These are phyloP conservation scores for Cybosia mesomella DNA, from an alignment of 2,888 invertebrate genomes.

Conservation along the genomic window DNA sequence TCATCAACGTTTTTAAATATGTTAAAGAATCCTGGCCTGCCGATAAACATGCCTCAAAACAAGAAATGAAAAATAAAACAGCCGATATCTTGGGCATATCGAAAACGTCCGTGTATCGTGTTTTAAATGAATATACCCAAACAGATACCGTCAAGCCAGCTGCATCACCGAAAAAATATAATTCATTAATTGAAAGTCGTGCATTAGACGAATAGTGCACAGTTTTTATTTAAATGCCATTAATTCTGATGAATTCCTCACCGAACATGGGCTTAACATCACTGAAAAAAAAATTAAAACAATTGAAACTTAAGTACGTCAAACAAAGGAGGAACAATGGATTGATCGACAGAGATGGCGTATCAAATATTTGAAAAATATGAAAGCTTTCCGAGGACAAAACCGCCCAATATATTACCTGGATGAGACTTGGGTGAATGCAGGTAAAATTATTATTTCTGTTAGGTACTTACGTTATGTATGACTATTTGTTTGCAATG, in stretches of 20 bases:
- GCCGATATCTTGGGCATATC: slow-evolving; percentile 14
- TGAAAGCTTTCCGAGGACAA: slow-evolving; percentile 20
- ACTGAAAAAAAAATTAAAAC: slow-evolving; percentile 18
- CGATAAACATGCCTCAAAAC: slow-evolving; percentile 30
- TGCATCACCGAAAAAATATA: too few species aligned
- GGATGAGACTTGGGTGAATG: slow-evolving; percentile 39
- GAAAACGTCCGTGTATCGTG: not conserved
- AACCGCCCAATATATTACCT: slow-evolving; percentile 31
- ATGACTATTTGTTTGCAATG: too few species aligned
- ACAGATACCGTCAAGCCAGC: too few species aligned
- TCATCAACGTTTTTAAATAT: slow-evolving; percentile 18
- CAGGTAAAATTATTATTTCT: slow-evolving; percentile 24
- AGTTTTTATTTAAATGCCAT: not conserved
- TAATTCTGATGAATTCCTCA: not conserved
- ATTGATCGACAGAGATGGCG: too few species aligned
- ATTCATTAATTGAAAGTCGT: not conserved
- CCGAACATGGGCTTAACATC: not conserved
- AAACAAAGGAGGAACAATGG: slow-evolving; percentile 21
- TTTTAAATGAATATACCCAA: too few species aligned
- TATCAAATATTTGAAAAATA: too few species aligned
- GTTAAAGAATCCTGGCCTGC: slow-evolving; percentile 28
- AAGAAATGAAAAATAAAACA: slow-evolving; percentile 21
- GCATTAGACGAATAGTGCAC: not conserved
- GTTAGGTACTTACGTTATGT: slow-evolving; percentile 8
- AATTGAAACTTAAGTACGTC: slow-evolving; percentile 28